A percentile compares a stretch with the other conserved stretches of the same genome.
Conservation (phyloP, 30 jellyfish, hydroid and myxozoan species). For the Cassiopea xamachana region DNA sequence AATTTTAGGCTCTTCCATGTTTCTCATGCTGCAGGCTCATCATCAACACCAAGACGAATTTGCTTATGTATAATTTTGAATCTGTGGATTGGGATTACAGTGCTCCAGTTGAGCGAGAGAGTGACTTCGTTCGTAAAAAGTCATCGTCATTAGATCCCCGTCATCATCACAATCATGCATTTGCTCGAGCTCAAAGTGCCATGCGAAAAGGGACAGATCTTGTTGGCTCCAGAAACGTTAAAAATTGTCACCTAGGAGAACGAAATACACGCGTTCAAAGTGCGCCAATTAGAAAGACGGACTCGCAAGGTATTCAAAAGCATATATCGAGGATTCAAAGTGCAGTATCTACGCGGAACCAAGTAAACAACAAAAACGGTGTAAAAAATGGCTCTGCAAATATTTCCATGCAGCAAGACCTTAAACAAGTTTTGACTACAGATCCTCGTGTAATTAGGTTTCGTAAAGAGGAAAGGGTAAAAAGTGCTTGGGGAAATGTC, state of each 20-base stretch:
- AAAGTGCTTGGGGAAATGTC: conserved; percentile 29
- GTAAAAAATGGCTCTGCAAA: background rate
- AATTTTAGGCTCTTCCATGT: no score
- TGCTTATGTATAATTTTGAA: conserved; percentile 83
- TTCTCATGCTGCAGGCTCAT: conserved; percentile 54
- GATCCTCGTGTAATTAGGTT: background rate
- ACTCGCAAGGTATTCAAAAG: conserved; percentile 24
- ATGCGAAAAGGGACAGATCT: conserved; percentile 39
- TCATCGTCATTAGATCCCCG: conserved; percentile 13
- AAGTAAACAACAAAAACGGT: background rate
- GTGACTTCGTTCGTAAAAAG: conserved; percentile 18
- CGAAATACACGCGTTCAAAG: conserved; percentile 65
- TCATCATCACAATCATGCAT: conserved; percentile 44
- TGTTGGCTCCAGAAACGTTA: background rate
- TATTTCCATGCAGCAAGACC: background rate
- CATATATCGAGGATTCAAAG: conserved; percentile 70
- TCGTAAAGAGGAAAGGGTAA: background rate
- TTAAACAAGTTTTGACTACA: background rate
- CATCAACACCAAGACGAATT: conserved; percentile 75
- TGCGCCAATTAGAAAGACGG: conserved; percentile 60
- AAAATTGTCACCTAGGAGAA: background rate
- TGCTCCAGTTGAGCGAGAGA: conserved; percentile 60
- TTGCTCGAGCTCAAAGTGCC: conserved; percentile 53
- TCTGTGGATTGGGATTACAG: conserved; percentile 76
- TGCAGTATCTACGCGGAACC: conserved; percentile 53